Percentiles rank a stretch among this genome's conserved stretches.
Conservation (phyloP, 2,797 vertebrate genomes). For the Lutjanus campechanus region DNA sequence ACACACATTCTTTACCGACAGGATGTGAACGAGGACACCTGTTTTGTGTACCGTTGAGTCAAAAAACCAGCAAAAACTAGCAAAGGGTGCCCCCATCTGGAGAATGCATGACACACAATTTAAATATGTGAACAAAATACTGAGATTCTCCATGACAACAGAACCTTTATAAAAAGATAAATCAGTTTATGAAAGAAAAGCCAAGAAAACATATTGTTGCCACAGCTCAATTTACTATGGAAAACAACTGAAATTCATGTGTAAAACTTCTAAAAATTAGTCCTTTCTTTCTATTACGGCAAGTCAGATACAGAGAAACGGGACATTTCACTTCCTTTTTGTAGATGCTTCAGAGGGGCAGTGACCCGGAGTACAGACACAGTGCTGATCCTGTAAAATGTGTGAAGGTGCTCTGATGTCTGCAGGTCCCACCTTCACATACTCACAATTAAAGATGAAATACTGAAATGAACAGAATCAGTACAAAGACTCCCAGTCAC, state of each 20-base stretch:
- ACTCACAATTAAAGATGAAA: conserved; percentile 40
- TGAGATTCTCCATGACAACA: not conserved
- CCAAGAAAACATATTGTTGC: conserved; percentile 9
- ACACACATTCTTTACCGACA: conserved; percentile 24
- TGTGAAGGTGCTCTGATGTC: conserved; percentile 29
- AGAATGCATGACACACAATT: not conserved
- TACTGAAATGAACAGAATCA: conserved; percentile 29
- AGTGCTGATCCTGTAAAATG: conserved; percentile 41
- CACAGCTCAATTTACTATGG: conserved; percentile 69
- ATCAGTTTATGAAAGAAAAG: conserved; percentile 16
- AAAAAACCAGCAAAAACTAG: conserved; percentile 4
- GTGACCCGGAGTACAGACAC: conserved; percentile 39
- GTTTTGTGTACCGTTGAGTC: conserved; percentile 5
- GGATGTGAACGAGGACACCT: conserved; percentile 43
- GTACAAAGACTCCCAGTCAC: conserved; percentile 28
- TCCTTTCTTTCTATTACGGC: conserved; percentile 5
- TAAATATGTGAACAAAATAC: not conserved
- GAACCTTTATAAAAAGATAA: not conserved
- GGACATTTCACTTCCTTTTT: conserved; percentile 34
- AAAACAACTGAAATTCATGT: conserved; percentile 56
- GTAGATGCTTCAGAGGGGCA: conserved; percentile 28
- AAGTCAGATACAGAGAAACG: conserved; percentile 24
- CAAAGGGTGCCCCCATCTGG: conserved; percentile 70
- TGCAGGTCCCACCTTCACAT: conserved; percentile 14
- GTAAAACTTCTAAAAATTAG: conserved; percentile 70